These are phyloP conservation scores for Mesorhabditis belari DNA, from an alignment of 2,888 invertebrate genomes.

Conservation along the genomic window DNA sequence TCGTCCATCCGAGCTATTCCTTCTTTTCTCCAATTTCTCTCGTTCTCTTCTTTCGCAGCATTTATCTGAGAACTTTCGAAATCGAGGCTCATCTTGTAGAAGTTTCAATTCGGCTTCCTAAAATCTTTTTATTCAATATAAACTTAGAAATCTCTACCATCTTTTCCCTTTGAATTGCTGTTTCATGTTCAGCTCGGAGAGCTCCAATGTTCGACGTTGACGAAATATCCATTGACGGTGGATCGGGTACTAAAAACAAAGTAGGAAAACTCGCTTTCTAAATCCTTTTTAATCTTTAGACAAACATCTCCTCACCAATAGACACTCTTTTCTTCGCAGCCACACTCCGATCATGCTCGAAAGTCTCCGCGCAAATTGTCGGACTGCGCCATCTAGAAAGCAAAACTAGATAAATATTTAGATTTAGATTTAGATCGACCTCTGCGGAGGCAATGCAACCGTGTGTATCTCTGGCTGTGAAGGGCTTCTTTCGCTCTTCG, in stretches of 20 bases:
- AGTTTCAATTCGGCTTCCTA: conserved; percentile 24
- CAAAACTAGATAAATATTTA: not conserved
- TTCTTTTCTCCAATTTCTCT: conserved; percentile 17
- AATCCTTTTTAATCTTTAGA: too few species aligned
- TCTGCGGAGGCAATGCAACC: conserved; percentile 28
- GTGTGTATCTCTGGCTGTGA: conserved; percentile 39
- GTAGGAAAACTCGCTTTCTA: too few species aligned
- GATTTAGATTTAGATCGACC: conserved; percentile 11
- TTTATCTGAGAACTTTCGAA: not conserved
- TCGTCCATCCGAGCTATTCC: conserved; percentile 22
- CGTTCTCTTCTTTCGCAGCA: not conserved
- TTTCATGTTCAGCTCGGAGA: conserved; percentile 32
- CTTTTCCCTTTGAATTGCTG: conserved; percentile 14
- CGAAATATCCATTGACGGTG: conserved; percentile 38
- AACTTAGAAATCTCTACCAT: not conserved
- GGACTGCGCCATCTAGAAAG: conserved; percentile 36
- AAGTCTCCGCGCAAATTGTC: conserved; percentile 39
- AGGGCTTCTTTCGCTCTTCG: conserved; percentile 34
- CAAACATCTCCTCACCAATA: too few species aligned
- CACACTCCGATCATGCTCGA: conserved; percentile 30
- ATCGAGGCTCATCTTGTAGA: conserved; percentile 22
- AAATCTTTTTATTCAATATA: not conserved
- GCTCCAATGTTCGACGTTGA: conserved; percentile 25
- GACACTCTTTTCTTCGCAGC: conserved; percentile 37
- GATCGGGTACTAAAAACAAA: conserved; percentile 30